Percentiles rank a stretch among this genome's conserved stretches.
phyloP scores from a whole-genome alignment of 30 jellyfish, hydroid and myxozoan genomes.

The Cassiopea xamachana region DNA sequence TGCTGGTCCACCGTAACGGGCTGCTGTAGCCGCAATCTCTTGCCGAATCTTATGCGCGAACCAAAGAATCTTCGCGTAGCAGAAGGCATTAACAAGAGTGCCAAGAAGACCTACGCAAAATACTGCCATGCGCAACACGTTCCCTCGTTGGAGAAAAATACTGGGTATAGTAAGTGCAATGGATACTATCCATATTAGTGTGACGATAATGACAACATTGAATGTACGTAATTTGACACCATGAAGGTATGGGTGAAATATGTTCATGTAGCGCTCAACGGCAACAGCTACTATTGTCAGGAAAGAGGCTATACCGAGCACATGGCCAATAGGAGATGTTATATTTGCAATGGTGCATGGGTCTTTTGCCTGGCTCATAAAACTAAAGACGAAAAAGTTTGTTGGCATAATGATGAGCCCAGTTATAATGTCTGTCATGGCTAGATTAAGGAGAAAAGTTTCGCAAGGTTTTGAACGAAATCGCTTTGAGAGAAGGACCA shows the following conservation, averaged over 20 bases:
- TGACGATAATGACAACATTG: background rate
- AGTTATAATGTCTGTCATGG: constrained; percentile 26
- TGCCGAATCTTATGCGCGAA: constrained; percentile 42
- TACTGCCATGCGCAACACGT: background rate
- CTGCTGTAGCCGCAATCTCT: constrained; percentile 23
- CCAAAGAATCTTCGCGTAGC: constrained; percentile 24
- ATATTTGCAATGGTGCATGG: constrained; percentile 24
- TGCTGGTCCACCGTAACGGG: constrained; percentile 12
- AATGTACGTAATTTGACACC: background rate
- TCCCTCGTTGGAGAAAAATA: background rate
- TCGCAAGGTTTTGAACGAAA: constrained; percentile 49
- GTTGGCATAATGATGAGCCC: constrained; percentile 22
- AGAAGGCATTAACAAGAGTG: constrained; percentile 5
- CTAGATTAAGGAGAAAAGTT: constrained; percentile 31
- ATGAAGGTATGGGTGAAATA: constrained; percentile 44
- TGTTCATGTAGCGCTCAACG: constrained; percentile 39
- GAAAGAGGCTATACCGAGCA: constrained; percentile 36
- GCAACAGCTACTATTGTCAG: constrained; percentile 28
- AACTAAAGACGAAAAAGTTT: background rate
- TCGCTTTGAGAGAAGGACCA: constrained; percentile 8
- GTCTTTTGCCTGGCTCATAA: constrained; percentile 3
- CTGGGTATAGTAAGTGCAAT: background rate
- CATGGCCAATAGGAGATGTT: constrained; percentile 21
- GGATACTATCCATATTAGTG: constrained; percentile 28
- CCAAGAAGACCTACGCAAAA: constrained; percentile 12